Base-by-base conservation (phyloP, 2,888 invertebrate species). In the Parnassius mnemosyne region DNA sequence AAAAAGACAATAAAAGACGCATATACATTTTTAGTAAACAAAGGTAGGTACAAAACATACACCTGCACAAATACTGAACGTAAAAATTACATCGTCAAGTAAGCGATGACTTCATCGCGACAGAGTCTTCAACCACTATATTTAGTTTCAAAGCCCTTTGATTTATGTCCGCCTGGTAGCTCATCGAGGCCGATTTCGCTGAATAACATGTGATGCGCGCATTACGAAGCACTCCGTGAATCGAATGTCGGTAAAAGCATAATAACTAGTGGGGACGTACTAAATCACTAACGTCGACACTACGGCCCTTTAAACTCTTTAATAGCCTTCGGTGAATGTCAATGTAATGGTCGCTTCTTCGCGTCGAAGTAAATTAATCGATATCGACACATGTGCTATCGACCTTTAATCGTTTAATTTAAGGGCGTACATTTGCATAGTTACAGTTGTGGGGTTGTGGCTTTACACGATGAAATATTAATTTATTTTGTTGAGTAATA, bases 261-360 rank as follows among this genome's bases (percentile, higher is more conserved):
- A 66, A 65, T 69, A 68, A 66, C 59, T 57, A 65, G 60, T 56
- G 60, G 59, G 60, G 52, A 54, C 60, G 43, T 66, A 66, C 54
- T 71, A 67, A 70, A 69, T 68, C 64, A 68, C 66, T 64, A 70
- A 65, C 67, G 65, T 67, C 64, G 63, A 68, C 66, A 57, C 68
- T 68, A 72, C 70, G 63, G 63, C 60, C 70, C 69, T 67, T 73
- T 72, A 71, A 70, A 69, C 69, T 70, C 70, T 71, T 72, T 74
- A 74, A 75, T 73, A 69, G 69, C 67, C 73, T 68, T 73, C 71
- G 69, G 66, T 66, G 71, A 74, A 77, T 75, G 76, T 74, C 72
- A 70, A 74, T 72, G 72, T 62, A 65, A 56, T 60, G 58, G 57
- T 54, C 49, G 51, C 46, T 34, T 57, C 57, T 43, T 49, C 47